Base-by-base conservation (phyloP, 1,140 invertebrate genomes). In the Drosophila sturtevanti region DNA sequence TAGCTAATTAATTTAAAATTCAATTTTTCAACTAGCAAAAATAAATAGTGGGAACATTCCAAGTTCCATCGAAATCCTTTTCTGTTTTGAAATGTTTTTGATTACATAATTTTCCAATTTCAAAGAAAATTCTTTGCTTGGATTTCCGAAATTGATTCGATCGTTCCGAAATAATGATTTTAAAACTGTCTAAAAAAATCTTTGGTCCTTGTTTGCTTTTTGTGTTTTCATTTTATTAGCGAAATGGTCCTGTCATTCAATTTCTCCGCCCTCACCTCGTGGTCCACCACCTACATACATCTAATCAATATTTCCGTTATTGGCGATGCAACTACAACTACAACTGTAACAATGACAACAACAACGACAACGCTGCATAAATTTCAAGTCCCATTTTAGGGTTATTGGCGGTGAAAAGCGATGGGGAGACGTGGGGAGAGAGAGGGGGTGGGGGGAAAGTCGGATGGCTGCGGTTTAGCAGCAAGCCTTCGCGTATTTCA, bases 221-320 rank as follows among this genome's bases (percentile, higher is more conserved):
- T 71, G 51, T 63, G 59, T 67, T 37, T 62, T 54, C 61, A 41
- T 35, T 55, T 66, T 72, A 66, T 71, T 63, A 66, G 51, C 44
- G 24, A 61, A 58, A 67, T n/a, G 48, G 31, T n/a, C 63, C 24
- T 41, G 61, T 24, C n/a, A 18, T 54, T 31, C 12, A 14, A 31
- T 31, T 31, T 22, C 21, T 31, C 0, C 34, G 7, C 14, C 58
- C 41, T 72, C 72, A 78, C 14, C 41, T 21, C 10, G 41, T 48
- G 41, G 41, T 21, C 41, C 41, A 21, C n/a, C 41, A 48, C 16
- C 41, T 48, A 4, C 62, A 66, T 48, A 4, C 62, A 66, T 64
- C 78, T 78, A 89, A 89, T 89, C 84, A 89, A 89, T 89, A 89
- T 81, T 84, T 89, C 41, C 79, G 73, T 68, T 89, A 89, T 89